Evolutionary conservation across 2,888 invertebrate genomes (phyloP).

Genomic region (Drosophila mettleri): DNA sequence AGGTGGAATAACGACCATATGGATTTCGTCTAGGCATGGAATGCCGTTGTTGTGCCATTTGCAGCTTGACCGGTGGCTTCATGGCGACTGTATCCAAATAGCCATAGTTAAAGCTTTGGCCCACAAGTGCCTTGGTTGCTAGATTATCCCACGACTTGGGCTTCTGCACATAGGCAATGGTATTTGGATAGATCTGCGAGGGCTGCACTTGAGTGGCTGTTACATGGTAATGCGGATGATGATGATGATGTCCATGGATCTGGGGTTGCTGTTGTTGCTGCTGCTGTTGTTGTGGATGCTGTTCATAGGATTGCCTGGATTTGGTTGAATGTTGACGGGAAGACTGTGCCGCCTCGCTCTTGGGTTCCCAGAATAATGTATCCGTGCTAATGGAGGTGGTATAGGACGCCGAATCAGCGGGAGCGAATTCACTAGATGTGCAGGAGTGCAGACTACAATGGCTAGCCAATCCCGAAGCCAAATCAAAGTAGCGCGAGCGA

Average conservation of each 20-base stretch:
- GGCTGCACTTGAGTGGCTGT: slow-evolving; percentile 85
- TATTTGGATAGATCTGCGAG: slow-evolving; percentile 83
- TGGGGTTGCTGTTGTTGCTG: slow-evolving; percentile 78
- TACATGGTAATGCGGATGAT: slow-evolving; percentile 85
- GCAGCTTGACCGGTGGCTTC: slow-evolving; percentile 84
- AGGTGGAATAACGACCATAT: slow-evolving; percentile 84
- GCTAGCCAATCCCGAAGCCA: slow-evolving; percentile 90
- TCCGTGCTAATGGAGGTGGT: slow-evolving; percentile 94
- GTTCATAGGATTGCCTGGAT: slow-evolving; percentile 86
- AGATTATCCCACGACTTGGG: slow-evolving; percentile 96
- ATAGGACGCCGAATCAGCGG: slow-evolving; percentile 91
- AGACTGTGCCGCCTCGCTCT: slow-evolving; percentile 81
- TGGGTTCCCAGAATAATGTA: slow-evolving; percentile 93
- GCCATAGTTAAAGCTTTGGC: slow-evolving; percentile 94
- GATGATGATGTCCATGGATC: slow-evolving; percentile 76
- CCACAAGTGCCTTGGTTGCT: slow-evolving; percentile 93
- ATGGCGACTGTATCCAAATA: slow-evolving; percentile 89
- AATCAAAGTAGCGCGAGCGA: slow-evolving; percentile 88
- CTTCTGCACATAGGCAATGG: slow-evolving; percentile 87
- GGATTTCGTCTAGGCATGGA: slow-evolving; percentile 85
- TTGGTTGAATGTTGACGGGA: slow-evolving; percentile 86
- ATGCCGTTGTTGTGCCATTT: slow-evolving; percentile 85
- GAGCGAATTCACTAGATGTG: slow-evolving; percentile 90
- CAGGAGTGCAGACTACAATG: slow-evolving; percentile 94
- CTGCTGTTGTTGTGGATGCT: slow-evolving; percentile 59